Percentiles rank a stretch among this genome's conserved stretches.
Conservation (phyloP, 1,140 invertebrate species). For the Mizuhopecten yessoensis region DNA sequence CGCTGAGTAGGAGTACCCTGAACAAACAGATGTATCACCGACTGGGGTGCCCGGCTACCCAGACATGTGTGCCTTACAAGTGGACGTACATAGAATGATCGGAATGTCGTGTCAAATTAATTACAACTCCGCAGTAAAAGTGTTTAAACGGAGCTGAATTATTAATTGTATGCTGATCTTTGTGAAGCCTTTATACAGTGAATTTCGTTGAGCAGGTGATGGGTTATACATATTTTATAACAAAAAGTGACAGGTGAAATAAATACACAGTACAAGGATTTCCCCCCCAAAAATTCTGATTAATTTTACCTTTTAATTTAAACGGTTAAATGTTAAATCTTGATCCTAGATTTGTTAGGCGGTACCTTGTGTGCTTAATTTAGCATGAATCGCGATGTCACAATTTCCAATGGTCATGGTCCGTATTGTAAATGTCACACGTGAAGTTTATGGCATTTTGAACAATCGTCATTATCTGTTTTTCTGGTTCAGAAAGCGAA, state of each 20-base stretch:
- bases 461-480: neutral
- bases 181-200: neutral
- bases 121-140: neutral
- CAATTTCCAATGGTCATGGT: neutral
- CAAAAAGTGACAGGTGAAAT: neutral
- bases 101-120: conserved; percentile 12
- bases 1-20: neutral
- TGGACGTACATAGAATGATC: conserved; percentile 22
- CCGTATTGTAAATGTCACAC: neutral
- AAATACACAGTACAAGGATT: neutral
- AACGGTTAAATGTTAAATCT: neutral
- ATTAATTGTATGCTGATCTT: neutral
- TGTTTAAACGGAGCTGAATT: neutral
- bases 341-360: neutral
- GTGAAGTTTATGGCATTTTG: neutral
- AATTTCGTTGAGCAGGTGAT: conserved; percentile 9
- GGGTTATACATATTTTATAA: neutral
- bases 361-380: neutral
- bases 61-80: conserved; percentile 37
- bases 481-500: conserved; percentile 26
- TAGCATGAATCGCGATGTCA: neutral
- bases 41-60: neutral
- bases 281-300: neutral
- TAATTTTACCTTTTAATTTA: neutral
- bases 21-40: conserved; percentile 33